Evolutionary conservation across 1,140 invertebrate species (phyloP).

Genomic region (Drosophila persimilis): DNA sequence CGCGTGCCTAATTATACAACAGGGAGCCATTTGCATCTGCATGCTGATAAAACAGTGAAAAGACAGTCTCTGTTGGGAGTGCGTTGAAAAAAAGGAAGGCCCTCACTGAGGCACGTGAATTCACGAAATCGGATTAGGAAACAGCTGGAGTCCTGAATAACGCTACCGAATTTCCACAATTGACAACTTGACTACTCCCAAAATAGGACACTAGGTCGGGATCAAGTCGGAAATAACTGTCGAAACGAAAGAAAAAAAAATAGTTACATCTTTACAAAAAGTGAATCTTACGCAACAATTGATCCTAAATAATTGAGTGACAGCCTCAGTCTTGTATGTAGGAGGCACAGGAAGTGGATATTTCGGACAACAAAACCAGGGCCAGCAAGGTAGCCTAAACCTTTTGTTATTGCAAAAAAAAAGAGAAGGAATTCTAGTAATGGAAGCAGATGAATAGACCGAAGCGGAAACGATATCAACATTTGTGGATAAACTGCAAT

Average conservation of each 20-base stretch:
- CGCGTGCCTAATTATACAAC: slow-evolving; percentile 57
- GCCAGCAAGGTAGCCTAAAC: background rate
- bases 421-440: slow-evolving; percentile 41
- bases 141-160: slow-evolving; percentile 23
- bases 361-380: slow-evolving; percentile 44
- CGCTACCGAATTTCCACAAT: slow-evolving; percentile 34
- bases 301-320: slow-evolving; percentile 33
- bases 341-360: slow-evolving; percentile 54
- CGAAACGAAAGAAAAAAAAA: slow-evolving; percentile 2
- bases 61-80: background rate
- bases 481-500: slow-evolving; percentile 19
- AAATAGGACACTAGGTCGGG: too few species aligned
- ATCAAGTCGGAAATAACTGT: slow-evolving; percentile 21
- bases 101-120: slow-evolving; percentile 16
- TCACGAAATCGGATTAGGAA: slow-evolving; percentile 36
- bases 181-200: slow-evolving; percentile 35
- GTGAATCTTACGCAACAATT: background rate
- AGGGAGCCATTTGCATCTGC: slow-evolving; percentile 62
- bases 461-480: slow-evolving; percentile 43
- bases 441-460: slow-evolving; percentile 48
- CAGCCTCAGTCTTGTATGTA: slow-evolving; percentile 41
- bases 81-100: background rate
- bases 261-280: slow-evolving; percentile 19
- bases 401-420: slow-evolving; percentile 47
- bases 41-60: slow-evolving; percentile 38